Evolutionary conservation across 2,888 invertebrate genomes (phyloP).

Genomic region (Pocota personata): DNA sequence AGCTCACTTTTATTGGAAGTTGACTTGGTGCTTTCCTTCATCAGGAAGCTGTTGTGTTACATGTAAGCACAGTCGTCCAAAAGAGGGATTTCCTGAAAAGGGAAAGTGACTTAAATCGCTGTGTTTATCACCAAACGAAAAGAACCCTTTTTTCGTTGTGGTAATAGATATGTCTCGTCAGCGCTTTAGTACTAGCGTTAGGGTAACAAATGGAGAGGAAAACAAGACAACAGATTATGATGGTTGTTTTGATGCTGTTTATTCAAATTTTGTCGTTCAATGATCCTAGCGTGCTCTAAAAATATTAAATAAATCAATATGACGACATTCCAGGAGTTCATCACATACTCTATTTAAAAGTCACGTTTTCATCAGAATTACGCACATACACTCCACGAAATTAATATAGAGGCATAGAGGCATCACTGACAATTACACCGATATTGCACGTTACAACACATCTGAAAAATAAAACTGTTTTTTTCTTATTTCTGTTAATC

Average conservation of each 20-base stretch:
- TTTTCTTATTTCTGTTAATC: no score
- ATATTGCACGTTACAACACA: no score
- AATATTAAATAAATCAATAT: not conserved
- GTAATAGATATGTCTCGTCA: not conserved
- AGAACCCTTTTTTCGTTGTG: not conserved
- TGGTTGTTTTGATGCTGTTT: not conserved
- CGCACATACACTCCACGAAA: no score
- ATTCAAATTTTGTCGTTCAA: not conserved
- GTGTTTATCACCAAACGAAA: not conserved
- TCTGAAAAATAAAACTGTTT: no score
- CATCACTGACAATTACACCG: no score
- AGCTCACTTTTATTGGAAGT: not conserved
- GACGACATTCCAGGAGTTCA: not conserved
- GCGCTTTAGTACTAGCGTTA: not conserved
- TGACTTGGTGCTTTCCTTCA: not conserved
- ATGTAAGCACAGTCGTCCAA: no score
- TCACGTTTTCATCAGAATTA: no score
- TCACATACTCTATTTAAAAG: not conserved
- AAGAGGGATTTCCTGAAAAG: not conserved
- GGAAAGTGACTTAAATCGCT: not conserved
- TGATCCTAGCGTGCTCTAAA: not conserved
- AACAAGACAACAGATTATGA: not conserved
- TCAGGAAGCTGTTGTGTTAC: not conserved
- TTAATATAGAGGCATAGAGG: no score
- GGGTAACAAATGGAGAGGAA: no score